Conservation (phyloP, 2,888 invertebrate species). For the Mystacides longicornis region DNA sequence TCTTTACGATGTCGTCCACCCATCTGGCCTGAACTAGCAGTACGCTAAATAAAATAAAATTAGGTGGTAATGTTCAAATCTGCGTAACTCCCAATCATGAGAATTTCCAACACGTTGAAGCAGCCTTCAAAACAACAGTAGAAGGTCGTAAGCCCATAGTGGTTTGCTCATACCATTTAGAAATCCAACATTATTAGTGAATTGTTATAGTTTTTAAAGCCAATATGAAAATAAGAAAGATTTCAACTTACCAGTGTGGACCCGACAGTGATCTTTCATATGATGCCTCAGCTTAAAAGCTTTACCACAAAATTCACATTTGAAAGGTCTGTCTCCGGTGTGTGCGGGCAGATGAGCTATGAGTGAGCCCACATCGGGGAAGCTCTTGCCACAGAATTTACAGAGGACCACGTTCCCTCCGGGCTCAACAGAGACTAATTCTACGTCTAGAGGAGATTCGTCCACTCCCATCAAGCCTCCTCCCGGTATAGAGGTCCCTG, state of each 20-base stretch:
- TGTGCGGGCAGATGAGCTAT: constrained; percentile 84
- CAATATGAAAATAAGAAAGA: neutral
- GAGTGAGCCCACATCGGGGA: constrained; percentile 81
- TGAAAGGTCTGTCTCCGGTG: constrained; percentile 85
- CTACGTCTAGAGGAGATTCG: constrained; percentile 55
- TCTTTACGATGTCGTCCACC: too few relatives aligned
- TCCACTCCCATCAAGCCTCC: constrained; percentile 31
- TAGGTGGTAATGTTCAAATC: too few relatives aligned
- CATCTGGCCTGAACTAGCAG: too few relatives aligned
- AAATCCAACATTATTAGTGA: too few relatives aligned
- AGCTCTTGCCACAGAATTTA: constrained; percentile 89
- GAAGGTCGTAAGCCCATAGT: too few relatives aligned
- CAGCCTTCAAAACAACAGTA: too few relatives aligned
- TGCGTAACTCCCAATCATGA: too few relatives aligned
- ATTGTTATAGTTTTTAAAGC: too few relatives aligned
- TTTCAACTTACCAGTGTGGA: constrained; percentile 67
- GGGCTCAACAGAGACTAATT: constrained; percentile 54
- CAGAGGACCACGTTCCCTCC: constrained; percentile 75
- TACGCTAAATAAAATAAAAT: too few relatives aligned
- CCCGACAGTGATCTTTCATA: constrained; percentile 92
- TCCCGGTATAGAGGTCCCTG: constrained; percentile 35
- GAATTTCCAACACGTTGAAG: too few relatives aligned
- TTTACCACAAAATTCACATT: constrained; percentile 91
- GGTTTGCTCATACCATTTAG: too few relatives aligned
- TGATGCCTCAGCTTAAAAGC: constrained; percentile 88